These are phyloP conservation scores for Arion vulgaris DNA, from an alignment of 1,140 invertebrate species.

Conservation along the genomic window DNA sequence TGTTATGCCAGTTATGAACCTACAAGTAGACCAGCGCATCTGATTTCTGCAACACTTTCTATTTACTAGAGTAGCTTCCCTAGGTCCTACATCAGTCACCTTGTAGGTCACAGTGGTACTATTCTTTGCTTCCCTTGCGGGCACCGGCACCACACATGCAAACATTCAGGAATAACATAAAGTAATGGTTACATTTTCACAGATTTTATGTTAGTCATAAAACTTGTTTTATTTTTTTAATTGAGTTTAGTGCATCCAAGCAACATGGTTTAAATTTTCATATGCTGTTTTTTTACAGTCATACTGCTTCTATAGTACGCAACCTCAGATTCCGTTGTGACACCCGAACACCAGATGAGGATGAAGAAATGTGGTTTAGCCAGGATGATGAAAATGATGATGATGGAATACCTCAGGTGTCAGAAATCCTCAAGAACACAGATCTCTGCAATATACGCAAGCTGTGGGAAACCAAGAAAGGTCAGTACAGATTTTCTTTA, in stretches of 20 bases:
- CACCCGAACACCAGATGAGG: constrained; percentile 92
- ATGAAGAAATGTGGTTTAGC: constrained; percentile 99
- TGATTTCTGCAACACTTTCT: no score
- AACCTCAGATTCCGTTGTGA: constrained; percentile 89
- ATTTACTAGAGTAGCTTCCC: no score
- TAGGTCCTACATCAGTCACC: no score
- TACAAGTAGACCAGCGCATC: no score
- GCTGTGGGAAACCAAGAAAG: constrained; percentile 70
- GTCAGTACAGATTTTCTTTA: constrained; percentile 41
- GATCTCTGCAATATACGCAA: constrained; percentile 79
- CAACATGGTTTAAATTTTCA: no score
- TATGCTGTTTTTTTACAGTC: constrained; percentile 37
- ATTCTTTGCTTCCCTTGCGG: no score
- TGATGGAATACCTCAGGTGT: constrained; percentile 63
- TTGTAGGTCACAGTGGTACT: no score
- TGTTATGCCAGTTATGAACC: no score
- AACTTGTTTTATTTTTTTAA: background rate
- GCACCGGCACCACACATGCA: no score
- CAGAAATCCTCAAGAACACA: constrained; percentile 69
- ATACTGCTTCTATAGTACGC: constrained; percentile 55
- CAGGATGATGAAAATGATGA: constrained; percentile 93
- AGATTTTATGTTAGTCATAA: background rate
- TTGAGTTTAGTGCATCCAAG: background rate
- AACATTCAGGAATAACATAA: background rate
- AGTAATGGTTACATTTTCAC: background rate